Conservation (phyloP, 1,140 invertebrate genomes). For the Chelonus insularis region DNA sequence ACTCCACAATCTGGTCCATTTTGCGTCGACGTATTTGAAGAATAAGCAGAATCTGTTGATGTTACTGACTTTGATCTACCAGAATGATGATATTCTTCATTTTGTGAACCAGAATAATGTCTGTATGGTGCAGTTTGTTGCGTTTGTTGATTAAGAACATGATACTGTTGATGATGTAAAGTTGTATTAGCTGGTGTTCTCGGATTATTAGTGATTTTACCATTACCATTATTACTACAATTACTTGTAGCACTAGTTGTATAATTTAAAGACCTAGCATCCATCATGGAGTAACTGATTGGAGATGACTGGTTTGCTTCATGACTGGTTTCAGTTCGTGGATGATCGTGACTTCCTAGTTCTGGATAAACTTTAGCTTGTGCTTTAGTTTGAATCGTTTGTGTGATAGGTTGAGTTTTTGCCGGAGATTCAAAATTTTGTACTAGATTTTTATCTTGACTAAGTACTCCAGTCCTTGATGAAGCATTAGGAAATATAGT, state of each 20-base stretch:
- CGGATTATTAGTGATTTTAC: constrained; percentile 52
- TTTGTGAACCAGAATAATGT: constrained; percentile 65
- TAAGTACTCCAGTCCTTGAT: constrained; percentile 39
- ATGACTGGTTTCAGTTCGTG: constrained; percentile 61
- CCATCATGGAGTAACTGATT: constrained; percentile 76
- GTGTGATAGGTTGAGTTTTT: constrained; percentile 55
- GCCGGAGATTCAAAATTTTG: constrained; percentile 54
- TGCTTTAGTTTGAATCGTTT: constrained; percentile 67
- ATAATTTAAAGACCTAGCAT: constrained; percentile 67
- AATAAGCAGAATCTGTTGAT: constrained; percentile 67
- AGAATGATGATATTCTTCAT: constrained; percentile 67
- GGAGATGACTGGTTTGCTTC: constrained; percentile 71
- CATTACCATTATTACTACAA: constrained; percentile 40
- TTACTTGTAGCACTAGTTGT: constrained; percentile 55
- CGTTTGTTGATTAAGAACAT: constrained; percentile 41
- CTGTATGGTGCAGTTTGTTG: constrained; percentile 59
- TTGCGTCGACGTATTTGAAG: constrained; percentile 64
- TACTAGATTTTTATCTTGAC: constrained; percentile 51
- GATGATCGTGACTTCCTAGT: constrained; percentile 47
- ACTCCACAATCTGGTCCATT: constrained; percentile 69
- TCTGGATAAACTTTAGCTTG: constrained; percentile 73
- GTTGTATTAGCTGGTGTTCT: constrained; percentile 44
- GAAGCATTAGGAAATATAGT: constrained; percentile 48
- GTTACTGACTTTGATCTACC: constrained; percentile 65
- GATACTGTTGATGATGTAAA: constrained; percentile 50